Base-by-base conservation (phyloP, 1,140 invertebrate species). In the Campoletis sonorensis region DNA sequence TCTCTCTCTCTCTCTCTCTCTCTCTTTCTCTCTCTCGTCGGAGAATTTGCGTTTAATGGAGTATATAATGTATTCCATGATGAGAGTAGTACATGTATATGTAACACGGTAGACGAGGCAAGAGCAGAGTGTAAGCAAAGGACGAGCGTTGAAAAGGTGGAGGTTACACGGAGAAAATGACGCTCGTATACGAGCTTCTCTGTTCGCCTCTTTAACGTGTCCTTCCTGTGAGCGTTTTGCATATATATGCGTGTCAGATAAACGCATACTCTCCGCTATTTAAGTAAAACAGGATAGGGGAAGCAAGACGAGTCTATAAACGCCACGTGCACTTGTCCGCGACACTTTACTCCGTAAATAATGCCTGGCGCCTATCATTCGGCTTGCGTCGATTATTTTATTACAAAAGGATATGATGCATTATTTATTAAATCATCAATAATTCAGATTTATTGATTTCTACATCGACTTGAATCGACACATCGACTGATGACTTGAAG, bases 231-330 rank as follows among this genome's bases (percentile, higher is more conserved):
- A 21, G n/a, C 16, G 16, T 54, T 54, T 11, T n/a, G n/a, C n/a
- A 54, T 54, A 54, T 54, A 54, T 54, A 54, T n/a, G n/a, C n/a
- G 18, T 11, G n/a, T 45, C 51, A 54, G 51, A 54, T 54, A 54
- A n/a, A 54, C 51, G n/a, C 51, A 21, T 54, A 54, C 51, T n/a
- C 51, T 54, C 16, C 16, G 18, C 11, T 21, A 18, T 54, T 54
- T 54, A 21, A 54, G 16, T n/a, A 54, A 54, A 54, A n/a, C 16
- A 18, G n/a, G 51, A n/a, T 21, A 54, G 51, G n/a, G 51, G 51
- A 54, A 8, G 51, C 51, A 54, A 54, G 51, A 54, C n/a, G n/a
- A 54, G 51, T 54, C 51, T 54, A 54, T 54, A 54, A 54, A 54
- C 51, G 51, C n/a, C 51, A n/a, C 51, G 51, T 45, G 51, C 51